phyloP scores from a whole-genome alignment of 1,140 invertebrate genomes.

The Euschistus heros region DNA sequence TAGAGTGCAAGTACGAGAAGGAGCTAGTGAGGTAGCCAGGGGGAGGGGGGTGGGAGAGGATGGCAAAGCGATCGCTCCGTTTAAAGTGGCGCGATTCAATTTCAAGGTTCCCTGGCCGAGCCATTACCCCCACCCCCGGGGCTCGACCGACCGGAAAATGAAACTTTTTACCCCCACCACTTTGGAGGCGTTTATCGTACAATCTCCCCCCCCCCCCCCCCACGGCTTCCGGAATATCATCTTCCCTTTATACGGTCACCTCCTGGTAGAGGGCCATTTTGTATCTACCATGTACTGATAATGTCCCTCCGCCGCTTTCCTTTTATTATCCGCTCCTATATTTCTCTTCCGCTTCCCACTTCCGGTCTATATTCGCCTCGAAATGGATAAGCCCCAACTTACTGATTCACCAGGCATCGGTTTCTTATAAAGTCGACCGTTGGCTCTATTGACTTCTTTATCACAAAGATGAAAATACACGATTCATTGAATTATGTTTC shows the following conservation, averaged over 20 bases:
- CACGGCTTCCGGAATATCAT: background rate
- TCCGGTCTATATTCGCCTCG: no score
- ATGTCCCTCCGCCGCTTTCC: background rate
- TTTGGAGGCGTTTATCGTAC: constrained; percentile 15
- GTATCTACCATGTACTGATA: background rate
- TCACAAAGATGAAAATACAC: no score
- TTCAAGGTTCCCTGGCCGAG: constrained; percentile 12
- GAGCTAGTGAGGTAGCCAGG: background rate
- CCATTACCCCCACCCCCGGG: background rate
- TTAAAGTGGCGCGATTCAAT: constrained; percentile 14
- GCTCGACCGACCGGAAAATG: constrained; percentile 12
- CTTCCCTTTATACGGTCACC: background rate
- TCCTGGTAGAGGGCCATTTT: constrained; percentile 1
- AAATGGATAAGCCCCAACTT: no score
- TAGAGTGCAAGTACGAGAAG: background rate
- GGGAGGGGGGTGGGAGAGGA: background rate
- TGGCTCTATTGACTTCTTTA: no score
- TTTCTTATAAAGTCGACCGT: no score
- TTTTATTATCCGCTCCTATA: no score
- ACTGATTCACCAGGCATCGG: no score
- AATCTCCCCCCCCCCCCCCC: background rate
- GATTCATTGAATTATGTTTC: no score
- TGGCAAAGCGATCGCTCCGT: background rate
- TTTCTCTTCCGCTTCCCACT: no score
- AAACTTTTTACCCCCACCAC: constrained; percentile 11